Evolutionary conservation across 2,797 vertebrate species (phyloP).

Genomic region (Steatocranus sp.): DNA sequence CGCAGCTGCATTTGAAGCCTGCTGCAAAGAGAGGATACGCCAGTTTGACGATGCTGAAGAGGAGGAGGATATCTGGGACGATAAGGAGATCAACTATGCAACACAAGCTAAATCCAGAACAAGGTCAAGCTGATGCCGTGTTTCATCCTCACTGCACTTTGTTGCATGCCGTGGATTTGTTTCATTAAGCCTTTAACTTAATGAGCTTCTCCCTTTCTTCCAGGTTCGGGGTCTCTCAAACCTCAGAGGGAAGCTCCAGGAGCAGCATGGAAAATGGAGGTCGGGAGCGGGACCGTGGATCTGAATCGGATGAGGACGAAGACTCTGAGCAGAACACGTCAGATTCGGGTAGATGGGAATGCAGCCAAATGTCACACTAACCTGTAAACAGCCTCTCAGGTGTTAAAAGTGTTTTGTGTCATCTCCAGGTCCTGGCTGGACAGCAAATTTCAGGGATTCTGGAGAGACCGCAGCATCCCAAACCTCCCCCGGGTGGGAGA

Average conservation of each 20-base stretch:
- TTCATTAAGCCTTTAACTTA: neutral
- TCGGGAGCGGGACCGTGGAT: slow-evolving; percentile 67
- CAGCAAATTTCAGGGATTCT: slow-evolving; percentile 78
- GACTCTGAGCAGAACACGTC: slow-evolving; percentile 48
- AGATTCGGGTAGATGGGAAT: slow-evolving; percentile 11
- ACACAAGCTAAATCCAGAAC: slow-evolving; percentile 88
- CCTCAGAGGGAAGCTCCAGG: slow-evolving; percentile 78
- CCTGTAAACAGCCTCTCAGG: neutral
- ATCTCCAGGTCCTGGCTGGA: slow-evolving; percentile 79
- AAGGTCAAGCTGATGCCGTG: slow-evolving; percentile 67
- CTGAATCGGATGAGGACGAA: slow-evolving; percentile 77
- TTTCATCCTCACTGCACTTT: neutral
- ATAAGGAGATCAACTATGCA: slow-evolving; percentile 87
- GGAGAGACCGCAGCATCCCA: slow-evolving; percentile 65
- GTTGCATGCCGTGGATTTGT: neutral
- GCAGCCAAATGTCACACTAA: neutral
- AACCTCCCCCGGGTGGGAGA: slow-evolving; percentile 78
- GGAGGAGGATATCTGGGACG: slow-evolving; percentile 97
- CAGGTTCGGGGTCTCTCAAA: slow-evolving; percentile 86
- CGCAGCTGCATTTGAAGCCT: slow-evolving; percentile 90
- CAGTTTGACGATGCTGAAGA: slow-evolving; percentile 92
- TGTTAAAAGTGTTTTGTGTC: neutral
- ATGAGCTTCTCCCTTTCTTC: neutral
- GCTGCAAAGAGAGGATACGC: slow-evolving; percentile 91
- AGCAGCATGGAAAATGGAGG: slow-evolving; percentile 79